Evolutionary conservation across 1,140 invertebrate genomes (phyloP).

Genomic region (Diuraphis noxia): DNA sequence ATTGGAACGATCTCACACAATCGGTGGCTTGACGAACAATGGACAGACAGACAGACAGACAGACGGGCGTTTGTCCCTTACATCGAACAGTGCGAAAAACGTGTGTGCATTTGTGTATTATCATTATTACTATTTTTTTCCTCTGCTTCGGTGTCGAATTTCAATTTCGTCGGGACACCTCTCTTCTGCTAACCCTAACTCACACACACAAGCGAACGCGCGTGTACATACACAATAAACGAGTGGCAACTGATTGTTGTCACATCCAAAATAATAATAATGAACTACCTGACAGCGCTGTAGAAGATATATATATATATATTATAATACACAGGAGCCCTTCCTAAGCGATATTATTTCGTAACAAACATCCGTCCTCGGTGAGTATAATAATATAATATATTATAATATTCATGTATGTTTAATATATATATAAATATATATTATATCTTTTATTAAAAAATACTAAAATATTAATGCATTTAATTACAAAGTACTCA

Average conservation of each 20-base stretch:
- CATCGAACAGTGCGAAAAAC: constrained; percentile 42
- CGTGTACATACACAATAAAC: background rate
- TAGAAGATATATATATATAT: too few species aligned
- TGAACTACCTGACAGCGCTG: constrained; percentile 28
- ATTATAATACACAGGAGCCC: background rate
- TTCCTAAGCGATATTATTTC: constrained; percentile 8
- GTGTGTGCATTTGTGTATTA: constrained; percentile 16
- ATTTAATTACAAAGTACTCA: too few species aligned
- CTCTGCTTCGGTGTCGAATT: constrained; percentile 25
- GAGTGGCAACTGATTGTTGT: constrained; percentile 45
- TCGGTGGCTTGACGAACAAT: constrained; percentile 21
- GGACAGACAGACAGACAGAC: constrained; percentile 21
- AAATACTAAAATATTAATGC: too few species aligned
- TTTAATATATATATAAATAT: background rate
- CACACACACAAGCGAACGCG: background rate
- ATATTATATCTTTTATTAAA: too few species aligned
- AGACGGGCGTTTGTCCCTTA: constrained; percentile 33
- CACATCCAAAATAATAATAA: constrained; percentile 43
- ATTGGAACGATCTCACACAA: constrained; percentile 37
- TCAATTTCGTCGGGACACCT: constrained; percentile 38
- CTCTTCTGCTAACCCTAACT: background rate
- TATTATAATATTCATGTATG: background rate
- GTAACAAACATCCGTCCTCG: constrained; percentile 41
- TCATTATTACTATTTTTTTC: constrained; percentile 20
- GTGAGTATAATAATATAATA: background rate